Base-by-base conservation (phyloP, 2,888 invertebrate species). In the Nephrotoma flavescens region DNA sequence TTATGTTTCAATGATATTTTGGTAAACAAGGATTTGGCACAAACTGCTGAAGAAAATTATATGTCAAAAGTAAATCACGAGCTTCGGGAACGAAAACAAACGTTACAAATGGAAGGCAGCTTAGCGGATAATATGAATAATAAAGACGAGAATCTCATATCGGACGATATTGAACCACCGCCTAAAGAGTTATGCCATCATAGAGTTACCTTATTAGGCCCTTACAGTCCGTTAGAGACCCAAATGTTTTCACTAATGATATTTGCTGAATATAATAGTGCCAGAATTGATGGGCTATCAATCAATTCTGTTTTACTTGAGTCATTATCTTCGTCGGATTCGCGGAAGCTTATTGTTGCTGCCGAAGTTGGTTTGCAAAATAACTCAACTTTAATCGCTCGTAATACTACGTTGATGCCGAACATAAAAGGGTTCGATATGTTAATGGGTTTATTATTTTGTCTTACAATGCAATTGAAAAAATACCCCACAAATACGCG, bases 331-430 rank as follows among this genome's bases (percentile, higher is more conserved):
- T 31, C 71, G 31, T 31, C 71, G 0, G 71, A 71, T 71, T 19
- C 84, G 5, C 41, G 15, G n/a, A 84, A 84, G 7, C 42, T 84
- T 41, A 84, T 84, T 89, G 95, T 97, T 0, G 95, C 97, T 0
- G 94, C 94, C 0, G 90, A 91, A 0, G 94, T 96, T 0, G 93
- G 93, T 0, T 92, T 91, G 87, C 89, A 91, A 47, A 87, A 88
- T 0, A 91, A 91, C 12, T 91, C 91, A 9, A 90, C 89, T 5
- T 90, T 98, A 47, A 93, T 93, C 0, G 92, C 97, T 6, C 93
- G 96, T 0, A 94, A 96, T 89, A 98, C 98, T 0, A 97, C 97
- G 0, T 90, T 98, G n/a, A 95, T 98, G 96, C 98, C 98, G 0
- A 95, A 95, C 90, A 95, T 98, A 86, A 95, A 95, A 9, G 98